phyloP scores from a whole-genome alignment of 2,888 invertebrate species.

The Acanthosoma haemorrhoidale region DNA sequence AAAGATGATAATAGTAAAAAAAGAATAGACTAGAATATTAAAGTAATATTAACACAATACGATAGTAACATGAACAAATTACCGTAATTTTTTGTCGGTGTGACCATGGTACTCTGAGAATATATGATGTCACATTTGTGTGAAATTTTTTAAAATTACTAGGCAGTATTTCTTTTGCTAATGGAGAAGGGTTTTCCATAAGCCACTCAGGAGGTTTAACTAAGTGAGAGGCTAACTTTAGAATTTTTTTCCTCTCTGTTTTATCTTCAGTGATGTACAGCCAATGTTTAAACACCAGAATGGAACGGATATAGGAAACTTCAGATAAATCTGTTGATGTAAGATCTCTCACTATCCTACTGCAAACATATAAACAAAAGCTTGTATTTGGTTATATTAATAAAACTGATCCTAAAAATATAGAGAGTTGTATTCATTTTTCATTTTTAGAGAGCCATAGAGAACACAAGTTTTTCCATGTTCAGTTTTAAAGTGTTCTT shows the following conservation, averaged over 20 bases:
- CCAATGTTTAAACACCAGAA: background rate
- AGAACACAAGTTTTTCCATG: no score
- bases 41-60: background rate
- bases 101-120: background rate
- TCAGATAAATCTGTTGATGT: background rate
- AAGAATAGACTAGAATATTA: background rate
- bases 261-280: background rate
- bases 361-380: background rate
- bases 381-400: no score
- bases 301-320: background rate
- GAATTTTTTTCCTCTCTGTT: background rate
- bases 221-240: constrained; percentile 2
- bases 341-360: background rate
- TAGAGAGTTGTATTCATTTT: no score
- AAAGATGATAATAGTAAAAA: background rate
- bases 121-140: background rate
- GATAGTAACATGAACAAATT: background rate
- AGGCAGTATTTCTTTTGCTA: background rate
- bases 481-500: no score
- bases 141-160: background rate
- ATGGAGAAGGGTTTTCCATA: background rate
- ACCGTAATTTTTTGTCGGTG: background rate
- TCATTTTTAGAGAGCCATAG: no score
- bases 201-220: background rate
- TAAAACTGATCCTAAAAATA: no score